Conservation (phyloP, 1,140 invertebrate species). For the Colletes latitarsis region DNA sequence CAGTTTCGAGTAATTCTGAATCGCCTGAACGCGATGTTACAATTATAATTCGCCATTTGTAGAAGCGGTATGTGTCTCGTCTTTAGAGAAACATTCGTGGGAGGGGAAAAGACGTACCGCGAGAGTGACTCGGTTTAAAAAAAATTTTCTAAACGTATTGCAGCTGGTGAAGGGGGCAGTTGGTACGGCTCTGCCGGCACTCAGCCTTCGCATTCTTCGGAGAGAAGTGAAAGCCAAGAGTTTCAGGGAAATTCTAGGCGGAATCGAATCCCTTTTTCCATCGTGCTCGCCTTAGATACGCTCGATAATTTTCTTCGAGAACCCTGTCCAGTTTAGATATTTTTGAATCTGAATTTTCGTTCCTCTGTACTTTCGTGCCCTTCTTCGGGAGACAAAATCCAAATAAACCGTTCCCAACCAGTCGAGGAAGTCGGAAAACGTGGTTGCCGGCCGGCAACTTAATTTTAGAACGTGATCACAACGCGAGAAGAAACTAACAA, state of each 20-base stretch:
- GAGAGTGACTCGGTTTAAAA: not conserved
- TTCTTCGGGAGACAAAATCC: too few relatives aligned
- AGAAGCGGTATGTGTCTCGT: slow-evolving; percentile 4
- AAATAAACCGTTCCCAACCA: too few relatives aligned
- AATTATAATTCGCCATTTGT: slow-evolving; percentile 7
- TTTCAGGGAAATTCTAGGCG: slow-evolving; percentile 75
- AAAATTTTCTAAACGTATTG: slow-evolving; percentile 45
- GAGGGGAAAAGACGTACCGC: not conserved
- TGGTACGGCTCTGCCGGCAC: slow-evolving; percentile 46
- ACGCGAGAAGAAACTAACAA: too few relatives aligned
- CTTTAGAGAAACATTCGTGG: not conserved
- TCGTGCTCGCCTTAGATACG: not conserved
- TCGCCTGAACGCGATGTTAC: too few relatives aligned
- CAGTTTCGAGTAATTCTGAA: too few relatives aligned
- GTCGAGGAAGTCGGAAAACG: too few relatives aligned
- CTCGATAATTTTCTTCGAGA: not conserved
- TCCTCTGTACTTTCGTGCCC: not conserved
- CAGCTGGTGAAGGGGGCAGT: slow-evolving; percentile 39
- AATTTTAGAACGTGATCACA: too few relatives aligned
- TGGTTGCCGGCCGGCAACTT: too few relatives aligned
- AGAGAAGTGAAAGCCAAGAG: slow-evolving; percentile 77
- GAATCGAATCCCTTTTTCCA: slow-evolving; percentile 39
- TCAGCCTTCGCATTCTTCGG: slow-evolving; percentile 78
- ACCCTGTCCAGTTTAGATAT: too few relatives aligned
- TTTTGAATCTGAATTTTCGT: too few relatives aligned